phyloP scores from a whole-genome alignment of 2,888 invertebrate species.

The Ryuthela nishihirai region DNA sequence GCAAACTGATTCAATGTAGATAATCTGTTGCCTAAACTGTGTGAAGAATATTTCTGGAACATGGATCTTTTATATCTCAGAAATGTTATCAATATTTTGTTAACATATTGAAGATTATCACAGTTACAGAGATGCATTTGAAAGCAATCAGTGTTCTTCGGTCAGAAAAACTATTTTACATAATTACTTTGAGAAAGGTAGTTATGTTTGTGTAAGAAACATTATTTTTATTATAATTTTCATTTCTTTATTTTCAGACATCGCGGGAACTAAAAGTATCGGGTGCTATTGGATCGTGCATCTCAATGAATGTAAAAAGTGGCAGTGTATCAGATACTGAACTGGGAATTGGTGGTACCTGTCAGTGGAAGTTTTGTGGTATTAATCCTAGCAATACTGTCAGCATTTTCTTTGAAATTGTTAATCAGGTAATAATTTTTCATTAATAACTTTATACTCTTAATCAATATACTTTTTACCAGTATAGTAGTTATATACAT shows the following conservation, averaged over 20 bases:
- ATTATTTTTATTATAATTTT: not conserved
- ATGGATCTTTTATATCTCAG: too few relatives aligned
- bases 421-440: slow-evolving; percentile 40
- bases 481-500: too few relatives aligned
- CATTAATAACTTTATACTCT: not conserved
- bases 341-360: slow-evolving; percentile 95
- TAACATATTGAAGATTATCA: too few relatives aligned
- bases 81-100: too few relatives aligned
- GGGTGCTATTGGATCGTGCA: slow-evolving; percentile 95
- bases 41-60: too few relatives aligned
- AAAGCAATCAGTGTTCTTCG: too few relatives aligned
- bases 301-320: slow-evolving; percentile 87
- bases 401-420: slow-evolving; percentile 94
- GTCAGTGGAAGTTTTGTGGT: slow-evolving; percentile 97
- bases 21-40: too few relatives aligned
- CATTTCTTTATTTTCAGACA: slow-evolving; percentile 56
- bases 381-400: slow-evolving; percentile 88
- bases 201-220: too few relatives aligned
- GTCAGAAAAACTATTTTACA: too few relatives aligned
- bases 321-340: slow-evolving; percentile 93
- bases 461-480: not conserved
- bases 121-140: too few relatives aligned
- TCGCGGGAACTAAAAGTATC: slow-evolving; percentile 90
- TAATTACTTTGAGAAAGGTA: too few relatives aligned
- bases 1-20: too few relatives aligned